Evolutionary conservation across 2,888 invertebrate genomes (phyloP).

Genomic region (Trichacis sp.): DNA sequence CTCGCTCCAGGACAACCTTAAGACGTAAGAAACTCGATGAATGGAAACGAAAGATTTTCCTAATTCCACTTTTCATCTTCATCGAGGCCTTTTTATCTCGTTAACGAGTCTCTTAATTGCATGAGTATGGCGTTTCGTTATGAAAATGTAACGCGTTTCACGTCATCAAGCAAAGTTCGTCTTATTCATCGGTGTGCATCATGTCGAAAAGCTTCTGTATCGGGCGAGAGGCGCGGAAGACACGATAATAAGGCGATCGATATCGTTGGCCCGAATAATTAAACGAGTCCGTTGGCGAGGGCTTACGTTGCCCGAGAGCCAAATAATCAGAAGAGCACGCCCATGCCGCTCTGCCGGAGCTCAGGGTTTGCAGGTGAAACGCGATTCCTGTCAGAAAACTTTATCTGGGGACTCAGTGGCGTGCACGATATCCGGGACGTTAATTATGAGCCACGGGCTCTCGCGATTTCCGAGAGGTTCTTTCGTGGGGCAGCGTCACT

Average conservation of each 20-base stretch:
- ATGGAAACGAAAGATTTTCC: no score
- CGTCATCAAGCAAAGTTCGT: conserved; percentile 5
- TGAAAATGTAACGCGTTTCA: conserved; percentile 8
- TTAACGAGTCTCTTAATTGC: conserved; percentile 12
- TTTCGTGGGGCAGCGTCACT: background rate
- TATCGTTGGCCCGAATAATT: conserved; percentile 36
- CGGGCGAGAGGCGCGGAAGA: conserved; percentile 20
- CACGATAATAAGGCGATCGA: conserved; percentile 44
- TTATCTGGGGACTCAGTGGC: conserved; percentile 23
- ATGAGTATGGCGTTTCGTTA: conserved; percentile 14
- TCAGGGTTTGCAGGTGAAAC: conserved; percentile 44
- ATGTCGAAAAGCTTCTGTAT: conserved; percentile 10
- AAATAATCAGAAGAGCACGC: conserved; percentile 38
- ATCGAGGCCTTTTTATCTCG: background rate
- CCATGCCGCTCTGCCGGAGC: conserved; percentile 19
- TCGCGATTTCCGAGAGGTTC: background rate
- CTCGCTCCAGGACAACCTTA: no score
- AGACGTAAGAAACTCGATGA: no score
- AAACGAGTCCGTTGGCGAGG: conserved; percentile 15
- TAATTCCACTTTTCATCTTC: no score
- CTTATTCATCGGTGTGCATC: conserved; percentile 4
- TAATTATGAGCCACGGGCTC: conserved; percentile 8
- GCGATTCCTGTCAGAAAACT: conserved; percentile 53
- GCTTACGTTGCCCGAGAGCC: conserved; percentile 8
- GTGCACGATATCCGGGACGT: conserved; percentile 4